These are phyloP conservation scores for Galaxias olidus DNA, from an alignment of 2,797 vertebrate species.

Conservation along the genomic window DNA sequence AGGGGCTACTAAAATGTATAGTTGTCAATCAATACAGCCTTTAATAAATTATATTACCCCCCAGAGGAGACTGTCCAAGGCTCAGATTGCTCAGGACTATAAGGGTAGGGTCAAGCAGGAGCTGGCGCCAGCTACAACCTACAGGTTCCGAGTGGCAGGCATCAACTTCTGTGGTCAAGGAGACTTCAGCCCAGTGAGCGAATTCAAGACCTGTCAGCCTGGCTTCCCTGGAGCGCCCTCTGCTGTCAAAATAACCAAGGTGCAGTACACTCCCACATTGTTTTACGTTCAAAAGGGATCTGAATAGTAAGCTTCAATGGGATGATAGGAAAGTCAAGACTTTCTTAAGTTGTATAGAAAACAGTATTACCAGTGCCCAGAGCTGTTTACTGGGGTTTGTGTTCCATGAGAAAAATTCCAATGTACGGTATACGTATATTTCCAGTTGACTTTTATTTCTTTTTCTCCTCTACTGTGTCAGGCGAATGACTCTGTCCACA, in stretches of 20 bases:
- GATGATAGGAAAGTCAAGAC: no score
- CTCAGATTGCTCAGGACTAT: constrained; percentile 72
- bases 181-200: constrained; percentile 88
- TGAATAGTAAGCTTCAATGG: no score
- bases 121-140: constrained; percentile 85
- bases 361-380: no score
- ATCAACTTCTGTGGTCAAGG: constrained; percentile 90
- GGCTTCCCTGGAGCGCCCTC: constrained; percentile 97
- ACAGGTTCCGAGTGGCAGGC: constrained; percentile 92
- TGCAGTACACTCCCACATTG: constrained; percentile 40
- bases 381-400: no score
- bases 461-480: constrained; percentile 45
- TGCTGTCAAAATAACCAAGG: constrained; percentile 95
- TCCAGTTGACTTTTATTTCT: no score
- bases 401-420: no score
- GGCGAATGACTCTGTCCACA: constrained; percentile 90
- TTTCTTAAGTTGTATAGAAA: no score
- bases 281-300: no score
- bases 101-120: constrained; percentile 83
- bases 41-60: background rate
- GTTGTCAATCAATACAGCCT: background rate
- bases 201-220: constrained; percentile 96
- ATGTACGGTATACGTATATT: background rate
- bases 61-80: constrained; percentile 75
- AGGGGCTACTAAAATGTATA: no score